These are phyloP conservation scores for Entomobrya multifasciata DNA, from an alignment of 2,888 invertebrate species.

Conservation along the genomic window DNA sequence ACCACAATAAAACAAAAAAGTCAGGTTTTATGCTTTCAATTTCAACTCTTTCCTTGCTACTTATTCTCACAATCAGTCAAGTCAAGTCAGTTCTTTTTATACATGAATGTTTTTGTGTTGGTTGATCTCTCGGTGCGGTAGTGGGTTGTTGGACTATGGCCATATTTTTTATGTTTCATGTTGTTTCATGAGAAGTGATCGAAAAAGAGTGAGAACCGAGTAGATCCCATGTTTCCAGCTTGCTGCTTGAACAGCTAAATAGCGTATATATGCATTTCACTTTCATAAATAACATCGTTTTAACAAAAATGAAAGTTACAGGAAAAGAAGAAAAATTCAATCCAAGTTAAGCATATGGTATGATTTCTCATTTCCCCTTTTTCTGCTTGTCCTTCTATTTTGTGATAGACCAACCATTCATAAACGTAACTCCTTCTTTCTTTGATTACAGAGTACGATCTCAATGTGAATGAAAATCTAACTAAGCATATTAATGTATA, in stretches of 20 bases:
- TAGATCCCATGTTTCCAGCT: neutral
- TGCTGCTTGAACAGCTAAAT: neutral
- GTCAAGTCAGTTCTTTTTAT: no score
- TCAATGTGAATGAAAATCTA: no score
- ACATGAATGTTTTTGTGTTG: neutral
- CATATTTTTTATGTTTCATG: neutral
- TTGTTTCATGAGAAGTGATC: neutral
- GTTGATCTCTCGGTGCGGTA: no score
- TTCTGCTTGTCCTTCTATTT: neutral
- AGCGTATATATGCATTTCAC: neutral
- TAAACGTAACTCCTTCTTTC: no score
- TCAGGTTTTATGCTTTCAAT: neutral
- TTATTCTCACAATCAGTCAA: no score
- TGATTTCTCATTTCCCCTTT: neutral
- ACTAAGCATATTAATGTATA: no score
- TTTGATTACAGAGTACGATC: no score
- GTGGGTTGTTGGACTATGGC: neutral
- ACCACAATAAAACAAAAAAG: neutral
- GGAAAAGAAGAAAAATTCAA: neutral
- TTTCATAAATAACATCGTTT: neutral
- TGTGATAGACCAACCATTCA: no score
- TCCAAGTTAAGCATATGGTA: neutral
- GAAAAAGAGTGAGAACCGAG: neutral
- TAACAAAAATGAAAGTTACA: neutral
- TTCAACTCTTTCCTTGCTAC: neutral